A percentile compares a stretch with the other conserved stretches of the same genome.
Conservation (phyloP, 2,113 vertebrate species). For the Zosterops lateralis region DNA sequence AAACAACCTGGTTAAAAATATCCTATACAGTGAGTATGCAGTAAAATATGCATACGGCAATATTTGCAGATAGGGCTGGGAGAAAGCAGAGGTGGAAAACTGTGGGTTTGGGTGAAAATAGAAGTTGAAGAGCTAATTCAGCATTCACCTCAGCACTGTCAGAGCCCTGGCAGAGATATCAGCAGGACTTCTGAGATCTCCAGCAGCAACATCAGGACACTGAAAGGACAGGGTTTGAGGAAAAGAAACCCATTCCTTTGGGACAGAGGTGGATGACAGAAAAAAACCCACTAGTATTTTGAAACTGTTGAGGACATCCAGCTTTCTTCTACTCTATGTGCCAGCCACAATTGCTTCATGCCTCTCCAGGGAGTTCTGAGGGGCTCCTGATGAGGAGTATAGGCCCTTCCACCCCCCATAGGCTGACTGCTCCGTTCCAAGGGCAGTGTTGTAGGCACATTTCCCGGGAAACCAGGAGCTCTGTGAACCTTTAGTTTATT, state of each 20-base stretch:
- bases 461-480: neutral
- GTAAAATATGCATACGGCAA: neutral
- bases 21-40: neutral
- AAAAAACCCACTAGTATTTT: fast-evolving
- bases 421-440: neutral
- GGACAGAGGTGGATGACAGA: neutral
- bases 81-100: neutral
- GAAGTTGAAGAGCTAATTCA: neutral
- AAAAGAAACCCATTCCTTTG: neutral
- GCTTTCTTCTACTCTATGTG: neutral
- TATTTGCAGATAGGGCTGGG: neutral
- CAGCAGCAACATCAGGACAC: neutral
- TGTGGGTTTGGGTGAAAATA: neutral
- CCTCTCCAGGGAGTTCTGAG: neutral
- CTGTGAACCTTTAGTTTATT: neutral
- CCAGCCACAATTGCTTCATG: neutral
- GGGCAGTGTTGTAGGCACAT: neutral
- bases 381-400: fast-evolving
- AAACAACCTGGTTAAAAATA: neutral
- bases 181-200: neutral
- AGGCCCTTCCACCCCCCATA: neutral
- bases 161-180: neutral
- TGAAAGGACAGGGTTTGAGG: neutral
- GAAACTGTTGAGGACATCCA: neutral
- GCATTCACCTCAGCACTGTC: neutral